Conservation (phyloP, 2,113 vertebrate genomes). For the Rhadina sibilatrix region DNA sequence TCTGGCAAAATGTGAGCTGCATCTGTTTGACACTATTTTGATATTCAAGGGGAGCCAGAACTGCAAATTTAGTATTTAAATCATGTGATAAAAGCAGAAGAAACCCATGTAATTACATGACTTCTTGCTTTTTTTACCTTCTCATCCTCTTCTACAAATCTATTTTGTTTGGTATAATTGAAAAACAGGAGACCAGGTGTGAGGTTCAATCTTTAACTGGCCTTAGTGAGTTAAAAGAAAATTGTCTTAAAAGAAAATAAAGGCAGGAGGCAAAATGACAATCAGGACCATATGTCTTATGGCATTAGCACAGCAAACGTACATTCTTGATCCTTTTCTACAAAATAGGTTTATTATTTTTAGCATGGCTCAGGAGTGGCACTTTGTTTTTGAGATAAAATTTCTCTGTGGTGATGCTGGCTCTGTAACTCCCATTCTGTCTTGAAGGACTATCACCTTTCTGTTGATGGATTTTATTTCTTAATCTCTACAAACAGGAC, state of each 20-base stretch:
- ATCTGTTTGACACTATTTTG: neutral
- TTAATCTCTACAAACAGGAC: neutral
- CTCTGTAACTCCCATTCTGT: neutral
- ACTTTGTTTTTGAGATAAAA: neutral
- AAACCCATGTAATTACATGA: neutral
- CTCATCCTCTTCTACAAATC: neutral
- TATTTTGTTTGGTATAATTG: neutral
- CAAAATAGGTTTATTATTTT: neutral
- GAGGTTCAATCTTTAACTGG: neutral
- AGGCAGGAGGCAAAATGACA: neutral
- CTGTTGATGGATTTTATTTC: neutral
- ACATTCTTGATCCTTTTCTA: neutral
- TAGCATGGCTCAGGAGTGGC: neutral
- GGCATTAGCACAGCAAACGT: neutral
- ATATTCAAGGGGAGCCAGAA: neutral
- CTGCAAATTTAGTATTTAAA: neutral
- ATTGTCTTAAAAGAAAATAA: neutral
- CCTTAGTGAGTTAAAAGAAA: neutral
- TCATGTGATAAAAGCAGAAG: neutral
- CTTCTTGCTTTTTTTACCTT: neutral
- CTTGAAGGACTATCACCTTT: neutral
- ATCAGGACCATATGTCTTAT: fast-evolving
- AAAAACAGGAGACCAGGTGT: neutral
- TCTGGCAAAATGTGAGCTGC: neutral
- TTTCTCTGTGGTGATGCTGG: neutral